Evolutionary conservation across 1,140 invertebrate species (phyloP).

Genomic region (Pseudomyrmex dendroicus): DNA sequence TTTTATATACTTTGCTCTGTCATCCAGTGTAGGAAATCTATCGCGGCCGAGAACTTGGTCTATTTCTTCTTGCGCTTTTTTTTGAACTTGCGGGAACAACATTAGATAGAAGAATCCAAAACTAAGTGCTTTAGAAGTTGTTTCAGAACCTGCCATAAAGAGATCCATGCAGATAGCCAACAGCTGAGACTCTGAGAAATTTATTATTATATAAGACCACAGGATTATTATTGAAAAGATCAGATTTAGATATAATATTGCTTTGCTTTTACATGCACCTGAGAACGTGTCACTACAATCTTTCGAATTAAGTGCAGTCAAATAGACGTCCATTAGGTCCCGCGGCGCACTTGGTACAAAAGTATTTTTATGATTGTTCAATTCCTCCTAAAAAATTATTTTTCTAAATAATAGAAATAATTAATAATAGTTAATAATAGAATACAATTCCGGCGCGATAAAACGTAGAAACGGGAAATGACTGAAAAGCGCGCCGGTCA

Average conservation of each 20-base stretch:
- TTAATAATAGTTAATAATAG: too few relatives aligned
- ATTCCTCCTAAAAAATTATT: conserved; percentile 85
- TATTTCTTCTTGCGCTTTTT: conserved; percentile 92
- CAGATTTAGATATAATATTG: background rate
- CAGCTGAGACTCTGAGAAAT: conserved; percentile 88
- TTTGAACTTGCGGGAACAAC: conserved; percentile 91
- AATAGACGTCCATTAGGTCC: conserved; percentile 95
- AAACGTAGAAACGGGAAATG: conserved; percentile 92
- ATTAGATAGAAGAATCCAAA: conserved; percentile 93
- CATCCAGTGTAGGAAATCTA: conserved; percentile 88
- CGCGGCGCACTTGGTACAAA: conserved; percentile 88
- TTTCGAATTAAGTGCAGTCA: conserved; percentile 84
- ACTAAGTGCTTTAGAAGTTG: conserved; percentile 91
- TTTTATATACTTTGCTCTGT: conserved; percentile 87
- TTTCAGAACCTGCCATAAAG: conserved; percentile 94
- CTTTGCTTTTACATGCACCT: conserved; percentile 29
- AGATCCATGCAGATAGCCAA: conserved; percentile 92
- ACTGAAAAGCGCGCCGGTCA: conserved; percentile 91
- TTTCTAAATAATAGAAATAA: too few relatives aligned
- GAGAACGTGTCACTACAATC: conserved; percentile 74
- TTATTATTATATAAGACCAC: conserved; percentile 14
- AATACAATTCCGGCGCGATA: conserved; percentile 89
- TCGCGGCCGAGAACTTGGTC: conserved; percentile 90
- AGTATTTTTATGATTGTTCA: conserved; percentile 90
- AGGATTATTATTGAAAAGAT: background rate